A percentile compares a stretch with the other conserved stretches of the same genome.
These are phyloP conservation scores for Lipotes vexillifer DNA, from an alignment of 2,113 vertebrate genomes.

Conservation along the genomic window DNA sequence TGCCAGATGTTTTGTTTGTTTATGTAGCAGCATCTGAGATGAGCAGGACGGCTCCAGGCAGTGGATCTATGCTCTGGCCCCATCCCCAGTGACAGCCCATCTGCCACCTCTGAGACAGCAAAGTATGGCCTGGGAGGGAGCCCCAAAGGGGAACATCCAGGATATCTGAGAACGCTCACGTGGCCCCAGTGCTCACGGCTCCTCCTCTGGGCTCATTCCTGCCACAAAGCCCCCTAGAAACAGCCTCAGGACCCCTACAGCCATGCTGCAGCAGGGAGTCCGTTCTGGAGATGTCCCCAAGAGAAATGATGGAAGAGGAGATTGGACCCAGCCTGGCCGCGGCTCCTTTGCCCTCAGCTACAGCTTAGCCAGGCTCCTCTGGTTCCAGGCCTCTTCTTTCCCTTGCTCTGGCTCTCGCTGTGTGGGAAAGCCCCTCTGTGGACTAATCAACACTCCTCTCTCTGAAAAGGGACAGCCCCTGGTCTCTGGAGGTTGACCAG, in stretches of 20 bases:
- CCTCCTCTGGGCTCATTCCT: background rate
- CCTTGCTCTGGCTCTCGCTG: background rate
- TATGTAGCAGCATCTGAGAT: background rate
- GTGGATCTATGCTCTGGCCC: background rate
- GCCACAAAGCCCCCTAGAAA: background rate
- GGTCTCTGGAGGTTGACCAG: background rate
- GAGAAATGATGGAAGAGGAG: background rate
- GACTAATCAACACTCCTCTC: background rate
- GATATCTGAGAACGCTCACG: background rate
- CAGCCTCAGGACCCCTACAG: background rate
- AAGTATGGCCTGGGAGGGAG: background rate
- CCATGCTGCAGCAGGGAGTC: background rate
- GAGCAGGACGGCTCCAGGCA: background rate
- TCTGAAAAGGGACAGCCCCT: constrained; percentile 41
- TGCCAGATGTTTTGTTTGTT: constrained; percentile 34
- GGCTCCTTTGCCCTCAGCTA: background rate
- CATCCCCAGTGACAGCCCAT: background rate
- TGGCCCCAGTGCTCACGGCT: background rate
- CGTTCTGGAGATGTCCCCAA: background rate
- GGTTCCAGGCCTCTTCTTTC: background rate
- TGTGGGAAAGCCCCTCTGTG: background rate
- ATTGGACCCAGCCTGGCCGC: background rate
- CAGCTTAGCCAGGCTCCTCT: background rate
- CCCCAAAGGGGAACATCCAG: background rate
- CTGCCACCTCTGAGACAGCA: background rate